Evolutionary conservation across 2,888 invertebrate species (phyloP).

Genomic region (Ceriagrion tenellum): DNA sequence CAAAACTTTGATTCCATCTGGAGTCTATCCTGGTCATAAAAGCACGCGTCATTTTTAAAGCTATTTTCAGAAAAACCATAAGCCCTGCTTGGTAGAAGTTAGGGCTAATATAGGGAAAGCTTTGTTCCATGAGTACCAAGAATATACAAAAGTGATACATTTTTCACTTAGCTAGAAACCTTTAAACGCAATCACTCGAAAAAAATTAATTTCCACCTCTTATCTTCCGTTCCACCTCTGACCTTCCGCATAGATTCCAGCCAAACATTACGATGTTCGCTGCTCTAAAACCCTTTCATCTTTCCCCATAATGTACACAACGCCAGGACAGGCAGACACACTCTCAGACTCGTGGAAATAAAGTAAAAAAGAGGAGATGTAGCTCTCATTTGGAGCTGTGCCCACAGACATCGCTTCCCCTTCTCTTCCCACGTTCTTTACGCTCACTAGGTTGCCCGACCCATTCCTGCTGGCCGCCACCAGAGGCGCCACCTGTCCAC

Average conservation of each 20-base stretch:
- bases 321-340: background rate
- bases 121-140: no score
- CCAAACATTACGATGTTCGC: background rate
- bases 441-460: background rate
- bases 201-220: background rate
- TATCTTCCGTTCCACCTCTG: background rate
- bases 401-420: background rate
- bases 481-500: constrained; percentile 47
- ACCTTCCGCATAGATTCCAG: background rate
- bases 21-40: no score
- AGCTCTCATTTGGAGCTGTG: background rate
- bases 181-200: background rate
- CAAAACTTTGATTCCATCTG: no score
- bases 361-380: background rate
- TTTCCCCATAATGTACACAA: background rate
- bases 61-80: no score
- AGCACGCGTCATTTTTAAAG: no score
- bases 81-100: no score
- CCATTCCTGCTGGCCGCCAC: background rate
- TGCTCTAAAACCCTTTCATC: background rate
- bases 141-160: no score
- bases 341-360: background rate
- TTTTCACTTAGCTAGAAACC: no score
- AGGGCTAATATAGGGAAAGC: no score
- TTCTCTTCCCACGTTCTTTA: background rate